Evolutionary conservation across 2,113 vertebrate genomes (phyloP).

Genomic region (Canis aureus): DNA sequence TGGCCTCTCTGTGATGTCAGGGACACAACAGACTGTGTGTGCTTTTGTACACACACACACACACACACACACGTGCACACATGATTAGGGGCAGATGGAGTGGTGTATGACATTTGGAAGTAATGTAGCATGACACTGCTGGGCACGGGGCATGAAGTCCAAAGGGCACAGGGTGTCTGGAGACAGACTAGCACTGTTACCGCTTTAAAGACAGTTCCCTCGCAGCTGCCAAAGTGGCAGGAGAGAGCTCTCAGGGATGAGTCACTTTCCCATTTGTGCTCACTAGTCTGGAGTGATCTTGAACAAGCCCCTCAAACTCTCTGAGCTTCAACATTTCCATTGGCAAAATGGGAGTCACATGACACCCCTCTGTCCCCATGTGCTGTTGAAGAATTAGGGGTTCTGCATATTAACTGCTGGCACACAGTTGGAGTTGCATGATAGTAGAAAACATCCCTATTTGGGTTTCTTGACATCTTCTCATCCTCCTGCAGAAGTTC

Average conservation of each 20-base stretch:
- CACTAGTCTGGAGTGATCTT: background rate
- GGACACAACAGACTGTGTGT: background rate
- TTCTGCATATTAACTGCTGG: background rate
- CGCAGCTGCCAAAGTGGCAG: background rate
- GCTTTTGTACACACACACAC: background rate
- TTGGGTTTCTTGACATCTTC: background rate
- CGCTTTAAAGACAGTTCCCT: background rate
- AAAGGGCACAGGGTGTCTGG: slow-evolving; percentile 29
- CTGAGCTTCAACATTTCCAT: background rate
- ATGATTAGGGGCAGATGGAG: background rate
- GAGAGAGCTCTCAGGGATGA: background rate
- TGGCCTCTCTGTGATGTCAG: slow-evolving; percentile 40
- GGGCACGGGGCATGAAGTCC: background rate
- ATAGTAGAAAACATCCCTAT: background rate
- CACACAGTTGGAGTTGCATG: background rate
- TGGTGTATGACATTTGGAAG: slow-evolving; percentile 4
- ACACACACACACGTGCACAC: background rate
- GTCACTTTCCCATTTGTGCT: background rate
- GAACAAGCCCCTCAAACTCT: background rate
- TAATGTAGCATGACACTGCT: background rate
- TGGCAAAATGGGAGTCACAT: background rate
- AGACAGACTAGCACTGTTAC: background rate
- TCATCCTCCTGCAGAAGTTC: background rate
- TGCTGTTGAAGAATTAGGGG: background rate
- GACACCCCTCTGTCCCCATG: no score